phyloP scores from a whole-genome alignment of 2,113 vertebrate species.

The Condylura cristata region DNA sequence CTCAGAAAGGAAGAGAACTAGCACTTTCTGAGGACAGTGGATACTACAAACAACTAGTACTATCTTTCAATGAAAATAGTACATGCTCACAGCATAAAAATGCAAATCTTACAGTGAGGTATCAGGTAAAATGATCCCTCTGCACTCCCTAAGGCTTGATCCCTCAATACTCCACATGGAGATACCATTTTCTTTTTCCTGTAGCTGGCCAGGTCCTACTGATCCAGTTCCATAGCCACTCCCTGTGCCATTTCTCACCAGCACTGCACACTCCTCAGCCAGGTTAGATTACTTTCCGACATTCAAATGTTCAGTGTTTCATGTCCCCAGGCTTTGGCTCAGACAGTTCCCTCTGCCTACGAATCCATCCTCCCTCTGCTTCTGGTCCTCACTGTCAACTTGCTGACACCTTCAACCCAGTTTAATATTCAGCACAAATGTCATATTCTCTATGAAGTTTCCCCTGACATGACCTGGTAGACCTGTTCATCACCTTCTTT shows the following conservation, averaged over 20 bases:
- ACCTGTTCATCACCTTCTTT: neutral
- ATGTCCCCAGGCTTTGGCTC: neutral
- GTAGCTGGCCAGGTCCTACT: neutral
- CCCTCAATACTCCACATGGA: neutral
- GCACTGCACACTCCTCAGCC: neutral
- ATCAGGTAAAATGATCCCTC: neutral
- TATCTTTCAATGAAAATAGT: conserved; percentile 38
- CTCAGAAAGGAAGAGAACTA: too few species aligned
- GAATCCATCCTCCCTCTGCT: neutral
- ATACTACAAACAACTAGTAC: neutral
- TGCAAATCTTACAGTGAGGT: neutral
- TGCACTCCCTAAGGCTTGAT: neutral
- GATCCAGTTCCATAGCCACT: neutral
- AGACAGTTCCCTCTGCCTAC: neutral
- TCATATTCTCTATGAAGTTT: neutral
- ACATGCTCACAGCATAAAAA: neutral
- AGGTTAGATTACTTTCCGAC: neutral
- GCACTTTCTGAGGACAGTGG: neutral
- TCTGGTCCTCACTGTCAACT: neutral
- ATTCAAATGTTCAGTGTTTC: neutral
- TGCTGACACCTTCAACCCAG: neutral
- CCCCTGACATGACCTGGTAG: neutral
- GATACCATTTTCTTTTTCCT: neutral
- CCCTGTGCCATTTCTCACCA: neutral
- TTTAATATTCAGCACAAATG: neutral